Evolutionary conservation across 2,888 invertebrate genomes (phyloP), one percentile per base, ranked within the genome.

Genomic region (Andrena trimmerana): DNA sequence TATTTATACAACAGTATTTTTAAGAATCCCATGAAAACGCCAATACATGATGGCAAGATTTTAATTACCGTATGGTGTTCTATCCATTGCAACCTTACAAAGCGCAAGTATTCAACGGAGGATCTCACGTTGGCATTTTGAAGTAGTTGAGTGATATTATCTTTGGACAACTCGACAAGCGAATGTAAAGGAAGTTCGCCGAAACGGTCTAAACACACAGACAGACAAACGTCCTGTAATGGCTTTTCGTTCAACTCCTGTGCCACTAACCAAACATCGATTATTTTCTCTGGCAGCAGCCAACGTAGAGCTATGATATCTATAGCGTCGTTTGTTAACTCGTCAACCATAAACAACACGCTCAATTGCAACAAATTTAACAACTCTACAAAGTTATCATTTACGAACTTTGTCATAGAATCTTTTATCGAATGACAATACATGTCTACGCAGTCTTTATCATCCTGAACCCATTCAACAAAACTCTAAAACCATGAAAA

Each of bases 331-430:
- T 84, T 69, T 6, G 83, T 89, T 10, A 92, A 72, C 29, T 88
- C 87, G 27, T 92, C 92, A 2, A 87, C 89, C 59, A 85, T 73
- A 59, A 92, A 92, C 29, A 92, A 82, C 7, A 90, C 86, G 63
- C 92, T 90, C 2, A 92, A 71, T 50, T 91, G 86, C 8, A 93
- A 71, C n/a, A 93, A 76, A n/a, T 90, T 84, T 36, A 91, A 68
- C 33, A 92, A 80, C 65, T 86, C 85, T 4, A 65, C 20, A 27
- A 88, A 88, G 60, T 84, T 68, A 0, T 84, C 72, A 0, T 79
- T 76, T 1, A 87, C 27, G 77, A 86, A 91, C 74, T 90, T 90
- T 75, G 79, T 78, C 63, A 92, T 66, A 1, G 87, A 88, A 48
- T 69, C 62, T 65, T 90, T 89, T 7, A 89, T 85, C 27, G 78